A percentile compares a stretch with the other conserved stretches of the same genome.
Conservation (phyloP, 2,888 invertebrate species). For the Drosophila pseudotalamancana region DNA sequence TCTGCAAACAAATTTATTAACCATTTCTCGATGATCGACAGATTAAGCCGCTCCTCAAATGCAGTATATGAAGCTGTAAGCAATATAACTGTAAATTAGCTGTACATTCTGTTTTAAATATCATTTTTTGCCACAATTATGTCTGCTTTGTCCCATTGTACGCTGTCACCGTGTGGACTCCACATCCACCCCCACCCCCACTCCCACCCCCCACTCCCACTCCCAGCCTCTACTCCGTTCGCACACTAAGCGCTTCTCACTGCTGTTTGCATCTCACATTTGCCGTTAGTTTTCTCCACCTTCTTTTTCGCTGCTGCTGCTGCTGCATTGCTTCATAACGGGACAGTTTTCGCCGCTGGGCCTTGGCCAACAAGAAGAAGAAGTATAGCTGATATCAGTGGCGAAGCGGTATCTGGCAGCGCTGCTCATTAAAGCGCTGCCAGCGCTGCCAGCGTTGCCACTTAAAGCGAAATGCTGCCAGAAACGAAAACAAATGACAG, state of each 20-base stretch:
- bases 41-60: too few relatives aligned
- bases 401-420: neutral
- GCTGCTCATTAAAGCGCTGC: conserved; percentile 39
- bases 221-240: neutral
- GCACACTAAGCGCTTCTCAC: neutral
- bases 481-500: conserved; percentile 62
- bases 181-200: neutral
- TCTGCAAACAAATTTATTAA: too few relatives aligned
- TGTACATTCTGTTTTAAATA: too few relatives aligned
- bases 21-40: too few relatives aligned
- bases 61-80: too few relatives aligned
- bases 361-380: conserved; percentile 14
- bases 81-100: too few relatives aligned
- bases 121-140: too few relatives aligned
- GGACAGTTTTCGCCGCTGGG: conserved; percentile 44
- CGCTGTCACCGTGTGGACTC: too few relatives aligned
- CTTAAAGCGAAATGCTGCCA: too few relatives aligned
- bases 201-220: neutral
- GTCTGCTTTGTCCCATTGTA: neutral
- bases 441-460: conserved; percentile 34
- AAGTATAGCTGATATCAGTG: conserved; percentile 26
- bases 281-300: conserved; percentile 23
- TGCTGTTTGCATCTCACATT: conserved; percentile 69
- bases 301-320: conserved; percentile 21
- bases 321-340: conserved; percentile 46